These are phyloP conservation scores for Cryptoblepharus egeriae DNA, from an alignment of 2,797 vertebrate species.

Conservation along the genomic window DNA sequence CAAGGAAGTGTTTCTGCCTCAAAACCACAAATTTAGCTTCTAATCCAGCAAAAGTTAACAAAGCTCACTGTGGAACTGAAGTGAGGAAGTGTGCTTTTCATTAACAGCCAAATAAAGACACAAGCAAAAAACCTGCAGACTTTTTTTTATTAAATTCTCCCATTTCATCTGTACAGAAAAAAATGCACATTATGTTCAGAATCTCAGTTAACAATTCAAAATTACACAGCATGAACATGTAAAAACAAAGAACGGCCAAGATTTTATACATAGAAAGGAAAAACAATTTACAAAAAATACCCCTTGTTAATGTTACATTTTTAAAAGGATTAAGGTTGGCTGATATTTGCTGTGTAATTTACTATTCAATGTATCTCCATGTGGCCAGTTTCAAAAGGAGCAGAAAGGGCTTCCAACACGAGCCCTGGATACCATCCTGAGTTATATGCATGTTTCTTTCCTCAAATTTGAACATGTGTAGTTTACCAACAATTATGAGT, in stretches of 20 bases:
- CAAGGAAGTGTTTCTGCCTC: too few species aligned
- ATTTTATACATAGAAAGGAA: slow-evolving; percentile 81
- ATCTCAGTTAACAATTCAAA: slow-evolving; percentile 84
- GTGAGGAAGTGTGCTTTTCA: slow-evolving; percentile 3
- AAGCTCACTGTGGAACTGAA: not conserved
- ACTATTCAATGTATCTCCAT: not conserved
- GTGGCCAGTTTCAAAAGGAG: slow-evolving; percentile 18
- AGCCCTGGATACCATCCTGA: not conserved
- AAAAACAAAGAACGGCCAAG: slow-evolving; percentile 74
- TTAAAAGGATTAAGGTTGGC: slow-evolving; percentile 59
- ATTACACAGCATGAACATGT: slow-evolving; percentile 85
- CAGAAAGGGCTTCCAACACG: not conserved
- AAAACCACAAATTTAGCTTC: too few species aligned
- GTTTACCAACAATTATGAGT: not conserved
- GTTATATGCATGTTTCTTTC: not conserved
- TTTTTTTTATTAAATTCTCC: slow-evolving; percentile 96
- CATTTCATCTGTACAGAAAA: slow-evolving; percentile 93
- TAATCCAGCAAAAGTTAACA: too few species aligned
- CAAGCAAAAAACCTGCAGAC: slow-evolving; percentile 88
- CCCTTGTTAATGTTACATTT: slow-evolving; percentile 72
- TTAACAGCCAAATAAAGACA: slow-evolving; percentile 46
- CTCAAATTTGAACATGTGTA: not conserved
- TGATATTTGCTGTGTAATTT: slow-evolving; percentile 36
- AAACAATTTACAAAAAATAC: slow-evolving; percentile 84
- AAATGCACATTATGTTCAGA: slow-evolving; percentile 87